phyloP scores from a whole-genome alignment of 1,140 invertebrate genomes.

The Planococcus citri region DNA sequence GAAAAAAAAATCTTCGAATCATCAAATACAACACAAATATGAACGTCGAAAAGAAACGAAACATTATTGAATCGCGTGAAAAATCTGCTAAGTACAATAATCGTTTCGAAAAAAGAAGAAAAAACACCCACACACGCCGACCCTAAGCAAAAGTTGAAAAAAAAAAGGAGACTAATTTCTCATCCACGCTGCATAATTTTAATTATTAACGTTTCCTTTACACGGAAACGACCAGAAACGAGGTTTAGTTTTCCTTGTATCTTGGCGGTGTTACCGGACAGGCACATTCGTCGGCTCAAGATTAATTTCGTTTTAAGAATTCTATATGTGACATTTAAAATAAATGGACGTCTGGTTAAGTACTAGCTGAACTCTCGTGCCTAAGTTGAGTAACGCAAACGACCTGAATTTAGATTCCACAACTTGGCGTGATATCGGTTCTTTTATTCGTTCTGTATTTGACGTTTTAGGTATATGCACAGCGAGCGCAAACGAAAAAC shows the following conservation, averaged over 20 bases:
- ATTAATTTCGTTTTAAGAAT: conserved; percentile 19
- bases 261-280: not conserved
- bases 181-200: not conserved
- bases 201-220: conserved; percentile 8
- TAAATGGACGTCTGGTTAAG: conserved; percentile 17
- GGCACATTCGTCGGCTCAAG: conserved; percentile 9
- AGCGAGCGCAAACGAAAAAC: not conserved
- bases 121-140: not conserved
- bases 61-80: no score
- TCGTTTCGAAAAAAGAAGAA: not conserved
- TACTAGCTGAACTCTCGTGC: not conserved
- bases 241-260: not conserved
- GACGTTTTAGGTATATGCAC: not conserved
- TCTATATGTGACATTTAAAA: conserved; percentile 15
- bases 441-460: not conserved
- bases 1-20: no score
- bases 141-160: no score
- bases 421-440: not conserved
- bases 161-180: not conserved
- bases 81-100: no score
- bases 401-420: not conserved
- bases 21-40: no score
- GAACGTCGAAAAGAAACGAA: no score
- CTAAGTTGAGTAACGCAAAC: not conserved
- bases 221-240: not conserved